These are phyloP conservation scores for Apteryx mantelli DNA, from an alignment of 2,113 vertebrate genomes.

Conservation along the genomic window DNA sequence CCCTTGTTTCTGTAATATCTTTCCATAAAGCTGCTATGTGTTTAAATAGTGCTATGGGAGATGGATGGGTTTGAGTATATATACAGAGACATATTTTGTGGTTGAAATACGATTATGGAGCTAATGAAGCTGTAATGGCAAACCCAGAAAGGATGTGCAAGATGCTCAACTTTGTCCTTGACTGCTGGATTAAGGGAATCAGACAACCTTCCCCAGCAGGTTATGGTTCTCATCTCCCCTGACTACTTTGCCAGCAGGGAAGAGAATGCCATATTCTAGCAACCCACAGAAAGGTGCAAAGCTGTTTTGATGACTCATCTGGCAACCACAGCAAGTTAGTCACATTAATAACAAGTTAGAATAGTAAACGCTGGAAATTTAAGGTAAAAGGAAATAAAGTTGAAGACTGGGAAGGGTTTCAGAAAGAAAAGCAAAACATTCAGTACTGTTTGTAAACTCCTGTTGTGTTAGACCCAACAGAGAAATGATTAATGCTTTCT, in stretches of 20 bases:
- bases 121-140: constrained; percentile 34
- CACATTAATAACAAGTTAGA: background rate
- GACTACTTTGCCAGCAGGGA: background rate
- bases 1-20: background rate
- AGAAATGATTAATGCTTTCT: constrained; percentile 29
- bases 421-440: background rate
- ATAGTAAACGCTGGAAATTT: background rate
- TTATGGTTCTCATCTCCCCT: background rate
- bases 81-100: background rate
- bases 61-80: background rate
- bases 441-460: background rate
- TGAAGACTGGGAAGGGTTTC: background rate
- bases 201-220: background rate
- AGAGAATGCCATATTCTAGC: background rate
- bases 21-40: background rate
- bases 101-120: background rate
- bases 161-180: background rate
- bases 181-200: too few species aligned
- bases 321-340: background rate
- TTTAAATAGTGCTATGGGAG: background rate
- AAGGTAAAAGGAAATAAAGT: background rate
- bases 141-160: constrained; percentile 4
- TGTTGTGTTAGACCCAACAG: constrained; percentile 1
- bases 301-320: constrained; percentile 20
- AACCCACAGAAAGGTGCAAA: background rate